A percentile compares a stretch with the other conserved stretches of the same genome.
Conservation (phyloP, 1,140 invertebrate genomes). For the Vanessa atalanta region DNA sequence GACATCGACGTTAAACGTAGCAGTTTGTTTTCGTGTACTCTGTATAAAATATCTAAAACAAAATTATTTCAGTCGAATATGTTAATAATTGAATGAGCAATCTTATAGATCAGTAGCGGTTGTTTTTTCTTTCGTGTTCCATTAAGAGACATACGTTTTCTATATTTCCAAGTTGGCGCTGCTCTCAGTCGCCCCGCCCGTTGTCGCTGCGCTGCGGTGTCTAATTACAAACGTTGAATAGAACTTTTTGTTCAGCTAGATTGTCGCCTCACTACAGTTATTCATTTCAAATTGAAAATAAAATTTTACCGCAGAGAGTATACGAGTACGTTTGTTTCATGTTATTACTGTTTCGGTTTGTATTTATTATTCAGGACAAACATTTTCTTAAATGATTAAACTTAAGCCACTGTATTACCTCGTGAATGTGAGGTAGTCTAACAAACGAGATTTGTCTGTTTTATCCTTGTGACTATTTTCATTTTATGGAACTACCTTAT, state of each 20-base stretch:
- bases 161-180: conserved; percentile 21
- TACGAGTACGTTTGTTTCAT: conserved; percentile 1
- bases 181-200: conserved; percentile 18
- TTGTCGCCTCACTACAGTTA: conserved; percentile 67
- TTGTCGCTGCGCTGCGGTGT: conserved; percentile 46
- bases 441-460: neutral
- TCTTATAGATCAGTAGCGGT: conserved; percentile 20
- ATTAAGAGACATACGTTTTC: conserved; percentile 25
- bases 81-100: conserved; percentile 9
- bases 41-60: neutral
- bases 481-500: neutral
- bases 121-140: conserved; percentile 33
- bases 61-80: neutral
- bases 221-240: conserved; percentile 72
- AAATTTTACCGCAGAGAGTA: conserved; percentile 41
- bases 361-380: neutral
- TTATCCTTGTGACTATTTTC: neutral
- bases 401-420: neutral
- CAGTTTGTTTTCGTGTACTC: neutral
- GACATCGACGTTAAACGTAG: neutral
- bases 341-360: neutral
- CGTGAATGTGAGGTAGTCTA: neutral
- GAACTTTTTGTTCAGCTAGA: conserved; percentile 71
- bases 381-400: neutral
- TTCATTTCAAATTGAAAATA: conserved; percentile 73